phyloP scores from a whole-genome alignment of 2,797 vertebrate species.

The Natrix natrix region DNA sequence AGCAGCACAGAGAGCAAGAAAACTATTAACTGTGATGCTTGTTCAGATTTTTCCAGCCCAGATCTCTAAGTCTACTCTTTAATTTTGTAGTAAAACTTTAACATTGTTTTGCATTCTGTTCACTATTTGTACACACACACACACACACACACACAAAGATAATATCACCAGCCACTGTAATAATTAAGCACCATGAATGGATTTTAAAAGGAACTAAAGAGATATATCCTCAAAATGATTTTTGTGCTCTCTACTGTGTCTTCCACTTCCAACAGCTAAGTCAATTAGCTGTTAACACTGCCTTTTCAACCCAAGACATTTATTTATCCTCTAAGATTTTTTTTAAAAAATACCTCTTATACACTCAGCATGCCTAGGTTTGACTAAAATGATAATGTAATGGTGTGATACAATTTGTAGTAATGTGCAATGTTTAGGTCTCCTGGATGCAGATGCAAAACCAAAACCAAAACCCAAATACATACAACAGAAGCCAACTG shows the following conservation, averaged over 20 bases:
- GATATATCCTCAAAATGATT: neutral
- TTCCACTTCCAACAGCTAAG: neutral
- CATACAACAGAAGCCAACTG: neutral
- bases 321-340: neutral
- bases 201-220: neutral
- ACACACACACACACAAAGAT: no score
- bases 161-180: neutral
- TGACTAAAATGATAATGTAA: neutral
- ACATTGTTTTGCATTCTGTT: neutral
- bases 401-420: neutral
- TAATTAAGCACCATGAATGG: neutral
- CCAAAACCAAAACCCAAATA: neutral
- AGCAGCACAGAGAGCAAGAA: neutral
- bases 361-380: neutral
- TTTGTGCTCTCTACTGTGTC: neutral
- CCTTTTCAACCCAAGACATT: neutral
- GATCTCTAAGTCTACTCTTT: neutral
- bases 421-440: neutral
- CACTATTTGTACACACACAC: neutral
- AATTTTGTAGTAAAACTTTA: neutral
- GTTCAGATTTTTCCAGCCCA: neutral
- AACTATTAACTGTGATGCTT: neutral
- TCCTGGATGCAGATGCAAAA: neutral
- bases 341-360: neutral
- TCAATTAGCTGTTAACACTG: neutral